Evolutionary conservation across 2,797 vertebrate genomes (phyloP), one percentile per base, ranked within the genome.

Genomic region (Karalla daura): DNA sequence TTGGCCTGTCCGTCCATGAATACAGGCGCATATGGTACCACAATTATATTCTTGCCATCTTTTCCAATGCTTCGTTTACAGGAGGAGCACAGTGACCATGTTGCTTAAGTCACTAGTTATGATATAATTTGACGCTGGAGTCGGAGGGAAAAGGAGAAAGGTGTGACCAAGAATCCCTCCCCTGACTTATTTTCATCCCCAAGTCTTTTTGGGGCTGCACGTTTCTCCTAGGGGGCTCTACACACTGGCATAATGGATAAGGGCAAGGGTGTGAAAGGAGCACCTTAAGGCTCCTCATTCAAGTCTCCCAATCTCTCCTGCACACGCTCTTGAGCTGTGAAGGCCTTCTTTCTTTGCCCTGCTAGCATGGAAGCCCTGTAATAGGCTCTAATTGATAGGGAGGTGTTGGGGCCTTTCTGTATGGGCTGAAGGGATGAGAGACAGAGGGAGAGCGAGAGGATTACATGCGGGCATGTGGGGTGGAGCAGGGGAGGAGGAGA

Each of bases 381-480:
- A 98, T 97, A 96, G 96, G 96, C 94, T 96, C 94, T 98, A 98
- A 98, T 98, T 98, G 96, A 96, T 95, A 96, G 95, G 96, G 96
- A 98, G 95, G 96, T 95, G 95, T 96, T 94, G 94, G 94, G 94
- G 93, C 94, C 95, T 95, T 95, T 97, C 94, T 95, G 86, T 93
- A 94, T 95, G 94, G 94, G 91, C 92, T 94, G 93, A 95, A 91
- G 77, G 88, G 84, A 85, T 80, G 91, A 88, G 89, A 79, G 78
- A 73, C 66, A 74, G 53, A 55, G 49, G 53, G 45, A 63, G 76
- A 84, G 85, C 68, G 79, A 72, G 84, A 81, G 88, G 86, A 91
- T 89, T 90, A 86, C 78, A 84, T 77, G 80, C 6, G 69, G 69
- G 83, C 80, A 84, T 86, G 81, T 77, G 69, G 77, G 87, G 80